Percentiles rank a stretch among this genome's conserved stretches.
phyloP scores from a whole-genome alignment of 2,797 vertebrate species.

The Melanotaenia parkinsoni region DNA sequence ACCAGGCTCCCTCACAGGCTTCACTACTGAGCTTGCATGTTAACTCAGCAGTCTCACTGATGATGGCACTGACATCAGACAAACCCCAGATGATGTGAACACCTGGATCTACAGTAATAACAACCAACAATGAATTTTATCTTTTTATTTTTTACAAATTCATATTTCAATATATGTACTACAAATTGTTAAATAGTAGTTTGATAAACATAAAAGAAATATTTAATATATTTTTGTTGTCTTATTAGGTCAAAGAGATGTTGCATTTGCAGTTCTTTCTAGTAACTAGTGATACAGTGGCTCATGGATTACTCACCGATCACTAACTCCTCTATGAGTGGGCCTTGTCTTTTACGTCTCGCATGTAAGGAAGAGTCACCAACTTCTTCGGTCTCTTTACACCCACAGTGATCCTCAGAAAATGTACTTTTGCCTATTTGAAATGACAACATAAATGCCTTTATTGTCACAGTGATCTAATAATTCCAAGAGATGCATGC shows the following conservation, averaged over 20 bases:
- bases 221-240: not conserved
- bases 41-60: constrained; percentile 79
- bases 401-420: constrained; percentile 14
- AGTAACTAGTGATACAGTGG: not conserved
- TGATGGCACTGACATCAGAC: constrained; percentile 76
- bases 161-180: not conserved
- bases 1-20: constrained; percentile 85
- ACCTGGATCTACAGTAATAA: constrained; percentile 75
- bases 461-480: not conserved
- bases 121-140: not conserved
- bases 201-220: not conserved
- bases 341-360: constrained; percentile 54
- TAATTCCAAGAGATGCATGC: not conserved
- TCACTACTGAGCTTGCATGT: constrained; percentile 85
- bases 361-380: constrained; percentile 10
- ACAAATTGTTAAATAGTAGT: not conserved
- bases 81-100: constrained; percentile 84
- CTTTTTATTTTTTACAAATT: not conserved
- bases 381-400: constrained; percentile 23
- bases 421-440: constrained; percentile 32
- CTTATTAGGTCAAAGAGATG: not conserved
- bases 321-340: constrained; percentile 51
- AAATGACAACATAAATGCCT: not conserved
- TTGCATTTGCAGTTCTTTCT: not conserved
- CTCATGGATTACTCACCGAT: constrained; percentile 57